A percentile compares a stretch with the other conserved stretches of the same genome.
phyloP scores from a whole-genome alignment of 2,888 invertebrate species.

The Lepas anatifera region DNA sequence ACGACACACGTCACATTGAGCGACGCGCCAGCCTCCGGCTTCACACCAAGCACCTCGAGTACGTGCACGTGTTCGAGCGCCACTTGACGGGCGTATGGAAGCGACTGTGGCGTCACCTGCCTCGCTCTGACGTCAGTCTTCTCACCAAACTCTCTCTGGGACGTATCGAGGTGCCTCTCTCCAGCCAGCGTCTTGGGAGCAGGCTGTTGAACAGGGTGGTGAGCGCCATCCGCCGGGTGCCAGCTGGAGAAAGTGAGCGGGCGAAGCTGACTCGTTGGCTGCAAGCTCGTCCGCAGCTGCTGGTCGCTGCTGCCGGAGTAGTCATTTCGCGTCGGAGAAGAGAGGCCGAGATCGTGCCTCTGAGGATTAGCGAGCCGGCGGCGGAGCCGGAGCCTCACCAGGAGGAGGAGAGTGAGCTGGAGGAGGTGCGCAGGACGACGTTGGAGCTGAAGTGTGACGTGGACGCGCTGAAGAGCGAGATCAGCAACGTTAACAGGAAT shows the following conservation, averaged over 20 bases:
- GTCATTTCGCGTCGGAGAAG: background rate
- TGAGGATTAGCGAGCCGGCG: background rate
- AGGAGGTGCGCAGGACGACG: background rate
- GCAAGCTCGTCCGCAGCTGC: background rate
- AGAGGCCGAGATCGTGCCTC: background rate
- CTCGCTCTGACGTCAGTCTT: background rate
- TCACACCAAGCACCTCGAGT: conserved; percentile 1
- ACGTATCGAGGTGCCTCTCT: background rate
- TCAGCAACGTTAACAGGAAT: background rate
- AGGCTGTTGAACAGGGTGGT: background rate
- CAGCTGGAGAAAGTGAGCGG: background rate
- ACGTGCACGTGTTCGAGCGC: conserved; percentile 1
- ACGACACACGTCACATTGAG: conserved; percentile 2
- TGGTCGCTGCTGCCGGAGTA: background rate
- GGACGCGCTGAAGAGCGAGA: background rate
- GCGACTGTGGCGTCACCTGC: background rate
- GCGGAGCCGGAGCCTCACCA: background rate
- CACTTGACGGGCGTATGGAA: background rate
- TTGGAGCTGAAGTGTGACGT: background rate
- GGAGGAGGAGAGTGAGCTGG: background rate
- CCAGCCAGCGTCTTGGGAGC: background rate
- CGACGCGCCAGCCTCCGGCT: background rate
- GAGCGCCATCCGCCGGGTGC: background rate
- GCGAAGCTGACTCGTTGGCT: background rate
- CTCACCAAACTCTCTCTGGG: background rate